Percentiles rank a stretch among this genome's conserved stretches.
phyloP scores from a whole-genome alignment of 2,797 vertebrate genomes.

The Oophaga sylvatica region DNA sequence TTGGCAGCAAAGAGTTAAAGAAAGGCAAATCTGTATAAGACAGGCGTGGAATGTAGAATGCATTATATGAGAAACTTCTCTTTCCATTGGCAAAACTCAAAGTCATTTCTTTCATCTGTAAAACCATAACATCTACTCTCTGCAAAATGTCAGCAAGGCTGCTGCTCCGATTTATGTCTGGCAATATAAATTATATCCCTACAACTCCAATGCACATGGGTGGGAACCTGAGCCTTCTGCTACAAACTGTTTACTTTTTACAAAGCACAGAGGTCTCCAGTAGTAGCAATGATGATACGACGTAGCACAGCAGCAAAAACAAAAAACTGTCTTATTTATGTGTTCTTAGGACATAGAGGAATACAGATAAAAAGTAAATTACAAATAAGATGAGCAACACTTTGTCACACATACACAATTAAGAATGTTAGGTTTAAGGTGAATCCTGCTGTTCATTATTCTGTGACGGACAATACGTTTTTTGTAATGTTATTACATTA shows the following conservation, averaged over 20 bases:
- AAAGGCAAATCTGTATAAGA: slow-evolving; percentile 22
- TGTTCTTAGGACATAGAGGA: background rate
- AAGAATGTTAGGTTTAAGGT: background rate
- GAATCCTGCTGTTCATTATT: background rate
- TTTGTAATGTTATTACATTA: too few relatives aligned
- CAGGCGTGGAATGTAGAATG: slow-evolving; percentile 47
- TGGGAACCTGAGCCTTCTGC: slow-evolving; percentile 35
- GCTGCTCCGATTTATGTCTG: slow-evolving; percentile 52
- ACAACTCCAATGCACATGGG: slow-evolving; percentile 47
- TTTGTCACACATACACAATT: background rate
- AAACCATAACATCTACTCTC: slow-evolving; percentile 57
- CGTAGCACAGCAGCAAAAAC: slow-evolving; percentile 1
- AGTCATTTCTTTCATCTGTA: slow-evolving; percentile 57
- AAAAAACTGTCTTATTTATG: background rate
- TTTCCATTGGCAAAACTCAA: slow-evolving; percentile 55
- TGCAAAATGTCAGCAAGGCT: slow-evolving; percentile 57
- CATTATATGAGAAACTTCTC: slow-evolving; percentile 52
- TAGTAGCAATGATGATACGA: slow-evolving; percentile 25
- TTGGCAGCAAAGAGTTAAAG: slow-evolving; percentile 37
- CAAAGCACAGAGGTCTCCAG: slow-evolving; percentile 39
- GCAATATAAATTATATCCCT: slow-evolving; percentile 54
- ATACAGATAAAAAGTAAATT: background rate
- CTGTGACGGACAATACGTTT: background rate
- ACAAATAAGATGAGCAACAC: background rate
- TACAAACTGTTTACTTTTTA: slow-evolving; percentile 52